Conservation (phyloP, 1,140 invertebrate genomes). For the Drosophila kohkoa region DNA sequence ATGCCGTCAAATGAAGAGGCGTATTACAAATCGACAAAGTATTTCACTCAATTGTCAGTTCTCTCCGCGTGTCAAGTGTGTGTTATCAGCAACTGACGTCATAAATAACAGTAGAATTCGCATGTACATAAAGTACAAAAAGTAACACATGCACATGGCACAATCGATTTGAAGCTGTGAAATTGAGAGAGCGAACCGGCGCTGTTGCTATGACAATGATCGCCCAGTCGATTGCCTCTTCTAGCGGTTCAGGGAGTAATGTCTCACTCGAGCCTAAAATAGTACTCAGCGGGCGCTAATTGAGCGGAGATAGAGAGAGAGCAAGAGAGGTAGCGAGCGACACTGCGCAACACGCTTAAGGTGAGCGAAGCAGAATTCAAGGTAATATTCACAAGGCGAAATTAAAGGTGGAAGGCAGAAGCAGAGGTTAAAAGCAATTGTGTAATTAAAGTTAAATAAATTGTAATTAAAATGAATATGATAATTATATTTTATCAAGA, state of each 20-base stretch:
- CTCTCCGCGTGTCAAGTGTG: constrained; percentile 16
- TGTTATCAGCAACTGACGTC: constrained; percentile 63
- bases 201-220: constrained; percentile 38
- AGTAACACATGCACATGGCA: neutral
- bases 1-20: constrained; percentile 26
- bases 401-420: no score
- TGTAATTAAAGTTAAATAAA: no score
- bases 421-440: no score
- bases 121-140: constrained; percentile 12
- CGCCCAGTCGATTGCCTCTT: constrained; percentile 11
- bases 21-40: constrained; percentile 23
- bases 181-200: constrained; percentile 25
- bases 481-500: no score
- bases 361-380: neutral
- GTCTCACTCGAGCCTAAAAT: constrained; percentile 3
- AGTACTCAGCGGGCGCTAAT: constrained; percentile 12
- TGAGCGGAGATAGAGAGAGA: constrained; percentile 12
- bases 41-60: constrained; percentile 30
- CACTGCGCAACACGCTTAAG: constrained; percentile 14
- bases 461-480: no score
- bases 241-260: constrained; percentile 6
- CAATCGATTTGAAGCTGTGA: constrained; percentile 19
- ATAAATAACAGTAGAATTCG: constrained; percentile 67
- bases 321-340: constrained; percentile 7
- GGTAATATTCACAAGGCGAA: no score